Percentiles rank a stretch among this genome's conserved stretches.
phyloP scores from a whole-genome alignment of 2,113 vertebrate species.

The Rhegmatorhina hoffmannsi region DNA sequence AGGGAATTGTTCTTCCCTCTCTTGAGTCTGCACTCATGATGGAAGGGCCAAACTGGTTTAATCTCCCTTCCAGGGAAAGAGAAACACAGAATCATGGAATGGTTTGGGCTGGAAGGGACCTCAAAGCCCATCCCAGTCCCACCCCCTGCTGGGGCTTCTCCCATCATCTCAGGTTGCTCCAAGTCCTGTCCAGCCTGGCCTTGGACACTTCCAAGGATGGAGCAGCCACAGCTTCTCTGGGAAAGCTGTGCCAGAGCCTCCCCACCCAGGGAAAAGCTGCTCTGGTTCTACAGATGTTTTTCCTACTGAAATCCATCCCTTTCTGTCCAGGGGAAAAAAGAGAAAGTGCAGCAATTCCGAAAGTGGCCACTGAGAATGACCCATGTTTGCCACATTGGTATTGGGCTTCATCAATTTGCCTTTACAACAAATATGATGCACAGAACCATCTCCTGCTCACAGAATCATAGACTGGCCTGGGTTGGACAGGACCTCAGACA shows the following conservation, averaged over 20 bases:
- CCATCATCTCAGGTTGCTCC: not conserved
- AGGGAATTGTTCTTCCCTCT: not conserved
- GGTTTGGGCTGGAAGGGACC: not conserved
- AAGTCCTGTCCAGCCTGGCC: not conserved
- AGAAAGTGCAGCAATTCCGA: not conserved
- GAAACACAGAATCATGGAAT: not conserved
- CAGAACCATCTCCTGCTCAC: not conserved
- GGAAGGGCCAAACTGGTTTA: not conserved
- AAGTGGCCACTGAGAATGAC: not conserved
- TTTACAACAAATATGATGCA: rapidly evolving
- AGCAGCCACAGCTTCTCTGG: not conserved
- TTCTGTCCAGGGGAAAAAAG: not conserved
- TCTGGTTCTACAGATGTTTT: not conserved
- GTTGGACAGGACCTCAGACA: not conserved
- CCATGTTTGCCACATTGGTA: rapidly evolving
- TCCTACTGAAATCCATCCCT: not conserved
- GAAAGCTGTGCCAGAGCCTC: not conserved
- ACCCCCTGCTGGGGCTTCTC: not conserved
- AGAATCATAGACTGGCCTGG: not conserved
- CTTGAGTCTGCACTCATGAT: not conserved
- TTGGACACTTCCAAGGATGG: not conserved
- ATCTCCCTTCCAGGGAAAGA: not conserved
- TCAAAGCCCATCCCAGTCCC: not conserved
- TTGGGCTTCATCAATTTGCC: not conserved
- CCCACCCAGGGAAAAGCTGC: not conserved